Conservation (phyloP, 92 coral and sea anemone species). For the Desmophyllum pertusum region DNA sequence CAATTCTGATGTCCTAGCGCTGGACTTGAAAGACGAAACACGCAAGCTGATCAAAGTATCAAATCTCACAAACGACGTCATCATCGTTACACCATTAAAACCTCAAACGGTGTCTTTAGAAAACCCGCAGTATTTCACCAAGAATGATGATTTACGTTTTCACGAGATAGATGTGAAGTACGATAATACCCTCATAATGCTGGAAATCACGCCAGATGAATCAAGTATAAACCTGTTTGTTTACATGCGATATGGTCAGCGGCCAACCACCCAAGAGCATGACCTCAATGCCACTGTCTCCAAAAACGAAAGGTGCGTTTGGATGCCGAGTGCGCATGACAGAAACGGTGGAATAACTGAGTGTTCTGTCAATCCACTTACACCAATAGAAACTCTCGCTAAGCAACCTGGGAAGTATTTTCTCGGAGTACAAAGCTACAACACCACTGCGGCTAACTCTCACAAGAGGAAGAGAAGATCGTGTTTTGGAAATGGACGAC, state of each 20-base stretch:
- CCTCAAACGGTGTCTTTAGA: not conserved
- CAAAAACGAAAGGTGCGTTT: not conserved
- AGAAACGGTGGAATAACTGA: not conserved
- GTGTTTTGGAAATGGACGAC: constrained; percentile 50
- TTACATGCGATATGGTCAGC: no score
- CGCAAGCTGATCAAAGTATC: constrained; percentile 26
- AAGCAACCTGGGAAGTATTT: constrained; percentile 17
- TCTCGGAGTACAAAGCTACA: not conserved
- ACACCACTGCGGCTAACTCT: not conserved
- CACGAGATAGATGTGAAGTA: not conserved
- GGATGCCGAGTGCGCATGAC: not conserved
- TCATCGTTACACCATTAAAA: constrained; percentile 37
- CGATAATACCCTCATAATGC: constrained; percentile 24
- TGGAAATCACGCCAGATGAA: constrained; percentile 12
- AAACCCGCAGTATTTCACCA: not conserved
- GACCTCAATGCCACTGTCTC: constrained; percentile 24
- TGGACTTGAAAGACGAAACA: constrained; percentile 30
- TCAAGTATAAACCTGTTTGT: not conserved
- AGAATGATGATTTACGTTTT: constrained; percentile 25
- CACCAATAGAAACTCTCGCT: constrained; percentile 1
- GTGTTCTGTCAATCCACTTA: not conserved
- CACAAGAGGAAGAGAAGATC: constrained; percentile 28
- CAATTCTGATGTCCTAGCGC: constrained; percentile 40
- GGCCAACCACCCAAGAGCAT: constrained; percentile 39
- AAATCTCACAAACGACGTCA: constrained; percentile 36